These are phyloP conservation scores for Elachura formosa DNA, from an alignment of 2,113 vertebrate species.

Conservation along the genomic window DNA sequence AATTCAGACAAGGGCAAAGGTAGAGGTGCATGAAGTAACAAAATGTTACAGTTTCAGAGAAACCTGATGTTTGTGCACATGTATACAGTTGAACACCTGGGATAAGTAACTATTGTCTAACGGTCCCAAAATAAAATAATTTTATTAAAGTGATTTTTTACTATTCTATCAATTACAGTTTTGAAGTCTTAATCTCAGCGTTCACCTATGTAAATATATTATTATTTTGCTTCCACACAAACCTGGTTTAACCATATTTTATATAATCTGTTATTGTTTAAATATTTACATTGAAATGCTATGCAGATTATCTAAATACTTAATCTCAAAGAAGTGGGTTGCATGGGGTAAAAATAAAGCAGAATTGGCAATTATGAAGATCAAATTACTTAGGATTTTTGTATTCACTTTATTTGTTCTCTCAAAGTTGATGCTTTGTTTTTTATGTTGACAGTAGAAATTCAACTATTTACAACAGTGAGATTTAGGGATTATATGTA, in stretches of 20 bases:
- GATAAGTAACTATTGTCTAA: not conserved
- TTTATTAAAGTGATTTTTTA: not conserved
- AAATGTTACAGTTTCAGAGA: not conserved
- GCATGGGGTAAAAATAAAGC: not conserved
- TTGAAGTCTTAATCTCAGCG: not conserved
- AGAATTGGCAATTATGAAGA: not conserved
- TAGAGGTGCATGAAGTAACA: not conserved
- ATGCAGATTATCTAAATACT: not conserved
- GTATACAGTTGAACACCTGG: not conserved
- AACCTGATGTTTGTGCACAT: rapidly evolving
- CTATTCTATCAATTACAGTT: not conserved
- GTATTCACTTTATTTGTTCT: not conserved
- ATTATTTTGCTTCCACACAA: not conserved
- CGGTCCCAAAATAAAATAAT: not conserved
- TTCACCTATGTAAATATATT: not conserved
- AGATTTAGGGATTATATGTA: not conserved
- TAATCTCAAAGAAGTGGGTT: not conserved
- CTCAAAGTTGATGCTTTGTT: not conserved
- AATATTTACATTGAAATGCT: not conserved
- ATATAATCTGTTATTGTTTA: not conserved
- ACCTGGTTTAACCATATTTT: not conserved
- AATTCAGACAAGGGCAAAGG: not conserved
- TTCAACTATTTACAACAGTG: not conserved
- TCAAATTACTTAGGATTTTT: not conserved
- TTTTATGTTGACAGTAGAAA: not conserved